phyloP scores from a whole-genome alignment of 1,140 invertebrate genomes.

The Rhyacophila brunnea region DNA sequence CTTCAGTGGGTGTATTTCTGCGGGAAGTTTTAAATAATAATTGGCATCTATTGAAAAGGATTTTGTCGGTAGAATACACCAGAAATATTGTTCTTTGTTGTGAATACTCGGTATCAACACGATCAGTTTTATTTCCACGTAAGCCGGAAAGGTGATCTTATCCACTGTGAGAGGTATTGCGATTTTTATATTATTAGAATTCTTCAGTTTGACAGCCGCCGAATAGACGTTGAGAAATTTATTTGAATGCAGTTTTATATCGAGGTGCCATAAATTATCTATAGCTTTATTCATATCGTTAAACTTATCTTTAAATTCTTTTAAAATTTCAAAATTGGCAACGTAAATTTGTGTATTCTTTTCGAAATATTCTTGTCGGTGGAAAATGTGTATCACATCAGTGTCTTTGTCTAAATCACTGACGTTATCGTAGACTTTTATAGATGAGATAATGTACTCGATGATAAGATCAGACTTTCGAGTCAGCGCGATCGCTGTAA shows the following conservation, averaged over 20 bases:
- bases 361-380: neutral
- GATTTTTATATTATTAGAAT: neutral
- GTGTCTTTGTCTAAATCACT: neutral
- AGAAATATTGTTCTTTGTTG: neutral
- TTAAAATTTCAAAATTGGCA: neutral
- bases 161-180: neutral
- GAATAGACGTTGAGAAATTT: neutral
- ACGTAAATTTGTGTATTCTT: neutral
- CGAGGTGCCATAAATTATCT: neutral
- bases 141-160: neutral
- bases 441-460: neutral
- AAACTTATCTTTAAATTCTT: neutral
- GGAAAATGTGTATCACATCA: neutral
- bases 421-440: neutral
- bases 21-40: neutral
- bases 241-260: neutral
- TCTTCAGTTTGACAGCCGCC: neutral
- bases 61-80: neutral
- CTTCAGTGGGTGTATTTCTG: neutral
- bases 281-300: neutral
- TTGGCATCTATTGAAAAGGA: neutral
- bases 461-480: neutral
- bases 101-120: neutral
- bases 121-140: neutral
- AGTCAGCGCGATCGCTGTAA: neutral